These are phyloP conservation scores for Melanargia galathea DNA, from an alignment of 2,888 invertebrate genomes.

Conservation along the genomic window DNA sequence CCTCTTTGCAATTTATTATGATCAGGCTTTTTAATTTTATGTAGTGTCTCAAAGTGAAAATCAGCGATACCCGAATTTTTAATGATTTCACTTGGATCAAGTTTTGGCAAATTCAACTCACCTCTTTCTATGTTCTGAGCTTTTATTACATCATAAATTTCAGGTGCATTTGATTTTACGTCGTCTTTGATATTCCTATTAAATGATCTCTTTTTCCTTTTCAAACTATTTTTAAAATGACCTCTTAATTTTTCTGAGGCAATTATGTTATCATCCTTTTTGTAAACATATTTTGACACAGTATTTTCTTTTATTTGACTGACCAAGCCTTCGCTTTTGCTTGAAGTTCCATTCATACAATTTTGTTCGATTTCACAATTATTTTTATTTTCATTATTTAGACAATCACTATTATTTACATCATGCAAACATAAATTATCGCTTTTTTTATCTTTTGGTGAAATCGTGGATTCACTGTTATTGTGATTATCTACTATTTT, in stretches of 20 bases:
- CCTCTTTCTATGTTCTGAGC: slow-evolving; percentile 50
- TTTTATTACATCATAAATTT: slow-evolving; percentile 61
- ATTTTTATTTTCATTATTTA: slow-evolving; percentile 27
- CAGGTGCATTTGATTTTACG: slow-evolving; percentile 31
- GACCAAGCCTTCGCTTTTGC: slow-evolving; percentile 17
- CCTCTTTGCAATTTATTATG: slow-evolving; percentile 33
- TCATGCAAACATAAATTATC: slow-evolving; percentile 8
- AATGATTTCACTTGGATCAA: slow-evolving; percentile 46
- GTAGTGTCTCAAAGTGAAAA: slow-evolving; percentile 66
- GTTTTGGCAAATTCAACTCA: slow-evolving; percentile 35
- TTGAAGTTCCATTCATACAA: slow-evolving; percentile 9
- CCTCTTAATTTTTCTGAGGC: slow-evolving; percentile 52
- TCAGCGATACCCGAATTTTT: slow-evolving; percentile 61
- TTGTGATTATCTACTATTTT: not conserved
- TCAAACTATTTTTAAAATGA: slow-evolving; percentile 61
- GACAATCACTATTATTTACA: slow-evolving; percentile 25
- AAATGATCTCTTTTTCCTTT: slow-evolving; percentile 55
- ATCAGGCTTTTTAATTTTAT: slow-evolving; percentile 44
- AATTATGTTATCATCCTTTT: slow-evolving; percentile 50
- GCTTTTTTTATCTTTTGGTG: slow-evolving; percentile 36
- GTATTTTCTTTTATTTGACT: slow-evolving; percentile 45
- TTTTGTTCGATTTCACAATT: slow-evolving; percentile 38
- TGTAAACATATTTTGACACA: slow-evolving; percentile 64
- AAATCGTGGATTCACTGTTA: not conserved
- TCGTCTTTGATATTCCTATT: slow-evolving; percentile 15